Percentiles rank a stretch among this genome's conserved stretches.
Evolutionary conservation across 64 coral and sea anemone species (phyloP).

Genomic region (Actinia equina): DNA sequence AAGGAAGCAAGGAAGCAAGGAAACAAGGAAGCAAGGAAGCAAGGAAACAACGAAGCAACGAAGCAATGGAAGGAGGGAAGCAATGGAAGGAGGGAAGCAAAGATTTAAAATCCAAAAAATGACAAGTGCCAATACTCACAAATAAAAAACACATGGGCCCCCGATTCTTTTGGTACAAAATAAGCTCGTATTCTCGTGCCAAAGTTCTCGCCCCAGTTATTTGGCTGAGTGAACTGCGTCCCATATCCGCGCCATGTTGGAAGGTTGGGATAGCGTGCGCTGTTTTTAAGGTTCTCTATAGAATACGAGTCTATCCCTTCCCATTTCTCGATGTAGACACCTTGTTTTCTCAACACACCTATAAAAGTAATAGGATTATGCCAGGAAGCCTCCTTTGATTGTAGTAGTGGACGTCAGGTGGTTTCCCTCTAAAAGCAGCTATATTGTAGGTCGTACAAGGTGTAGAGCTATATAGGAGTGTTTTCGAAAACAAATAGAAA

Average conservation of each 20-base stretch:
- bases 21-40: background rate
- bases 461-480: too few species aligned
- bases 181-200: slow-evolving; percentile 58
- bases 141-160: slow-evolving; percentile 42
- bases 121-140: background rate
- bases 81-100: background rate
- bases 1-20: slow-evolving; percentile 10
- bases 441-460: too few species aligned
- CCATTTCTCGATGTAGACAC: slow-evolving; percentile 57
- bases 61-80: background rate
- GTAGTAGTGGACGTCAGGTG: background rate
- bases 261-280: slow-evolving; percentile 31
- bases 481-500: too few species aligned
- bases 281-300: slow-evolving; percentile 1
- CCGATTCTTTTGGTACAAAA: slow-evolving; percentile 47
- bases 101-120: background rate
- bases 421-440: background rate
- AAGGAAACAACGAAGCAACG: background rate
- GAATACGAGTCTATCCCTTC: slow-evolving; percentile 25
- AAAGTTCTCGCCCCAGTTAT: slow-evolving; percentile 66
- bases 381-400: background rate
- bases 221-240: slow-evolving; percentile 14
- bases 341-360: background rate
- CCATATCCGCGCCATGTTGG: slow-evolving; percentile 27
- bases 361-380: background rate